These are phyloP conservation scores for Hydrochoerus hydrochaeris DNA, from an alignment of 2,113 vertebrate genomes.

Conservation along the genomic window DNA sequence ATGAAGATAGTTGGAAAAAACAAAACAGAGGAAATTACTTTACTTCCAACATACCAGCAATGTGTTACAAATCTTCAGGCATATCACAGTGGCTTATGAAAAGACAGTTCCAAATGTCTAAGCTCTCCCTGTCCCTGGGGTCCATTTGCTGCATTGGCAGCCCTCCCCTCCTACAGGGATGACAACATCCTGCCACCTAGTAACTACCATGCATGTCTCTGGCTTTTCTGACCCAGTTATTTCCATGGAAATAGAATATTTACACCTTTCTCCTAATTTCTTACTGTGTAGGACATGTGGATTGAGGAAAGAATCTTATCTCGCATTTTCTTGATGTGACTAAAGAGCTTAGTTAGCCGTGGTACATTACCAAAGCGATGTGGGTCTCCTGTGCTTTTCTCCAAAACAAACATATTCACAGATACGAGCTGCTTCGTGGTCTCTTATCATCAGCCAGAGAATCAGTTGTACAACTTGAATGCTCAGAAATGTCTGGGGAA, in stretches of 20 bases:
- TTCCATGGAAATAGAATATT: constrained; percentile 48
- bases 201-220: neutral
- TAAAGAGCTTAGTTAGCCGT: neutral
- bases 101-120: neutral
- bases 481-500: neutral
- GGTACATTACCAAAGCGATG: neutral
- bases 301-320: neutral
- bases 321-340: constrained; percentile 7
- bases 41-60: neutral
- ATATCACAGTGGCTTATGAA: neutral
- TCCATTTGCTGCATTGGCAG: neutral
- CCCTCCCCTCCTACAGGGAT: rapidly evolving
- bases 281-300: neutral
- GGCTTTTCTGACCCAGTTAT: constrained; percentile 23
- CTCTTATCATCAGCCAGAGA: neutral
- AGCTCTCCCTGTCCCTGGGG: neutral
- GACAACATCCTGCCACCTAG: neutral
- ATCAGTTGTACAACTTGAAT: neutral
- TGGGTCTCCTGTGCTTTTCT: neutral
- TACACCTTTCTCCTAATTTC: neutral
- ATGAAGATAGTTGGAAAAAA: neutral
- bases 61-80: neutral
- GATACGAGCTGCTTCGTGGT: neutral
- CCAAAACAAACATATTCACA: constrained; percentile 7
- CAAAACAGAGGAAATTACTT: neutral